These are phyloP conservation scores for Otus scops DNA, from an alignment of 2,797 vertebrate species.

Conservation along the genomic window DNA sequence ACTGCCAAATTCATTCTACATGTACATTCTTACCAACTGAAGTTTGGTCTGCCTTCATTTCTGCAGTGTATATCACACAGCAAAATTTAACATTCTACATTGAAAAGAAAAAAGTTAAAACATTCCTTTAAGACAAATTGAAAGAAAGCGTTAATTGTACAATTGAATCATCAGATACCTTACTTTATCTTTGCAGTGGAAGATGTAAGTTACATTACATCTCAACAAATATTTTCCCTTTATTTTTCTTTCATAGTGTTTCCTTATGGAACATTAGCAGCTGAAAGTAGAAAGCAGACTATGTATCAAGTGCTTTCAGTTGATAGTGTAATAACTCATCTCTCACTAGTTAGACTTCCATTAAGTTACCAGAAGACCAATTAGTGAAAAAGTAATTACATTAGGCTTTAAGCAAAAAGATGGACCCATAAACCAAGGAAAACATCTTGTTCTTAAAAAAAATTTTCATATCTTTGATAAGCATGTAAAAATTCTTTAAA, in stretches of 20 bases:
- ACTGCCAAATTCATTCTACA: neutral
- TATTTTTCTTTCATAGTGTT: neutral
- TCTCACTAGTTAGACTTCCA: neutral
- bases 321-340: neutral
- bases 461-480: slow-evolving; percentile 31
- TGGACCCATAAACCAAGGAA: slow-evolving; percentile 37
- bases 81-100: neutral
- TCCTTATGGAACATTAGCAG: slow-evolving; percentile 34
- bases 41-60: neutral
- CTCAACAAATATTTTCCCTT: slow-evolving; percentile 14
- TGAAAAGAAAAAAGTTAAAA: neutral
- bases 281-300: neutral
- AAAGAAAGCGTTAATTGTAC: neutral
- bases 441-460: slow-evolving; percentile 40
- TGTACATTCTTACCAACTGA: neutral
- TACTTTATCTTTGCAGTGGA: neutral
- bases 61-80: neutral
- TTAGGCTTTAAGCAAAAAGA: neutral
- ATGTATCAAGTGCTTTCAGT: neutral
- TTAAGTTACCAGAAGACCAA: neutral
- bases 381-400: slow-evolving; percentile 9
- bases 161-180: neutral
- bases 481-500: slow-evolving; percentile 64
- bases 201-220: neutral
- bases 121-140: neutral